Percentiles rank a stretch among this genome's conserved stretches.
phyloP scores from a whole-genome alignment of 2,113 vertebrate species.

The Murina feae region DNA sequence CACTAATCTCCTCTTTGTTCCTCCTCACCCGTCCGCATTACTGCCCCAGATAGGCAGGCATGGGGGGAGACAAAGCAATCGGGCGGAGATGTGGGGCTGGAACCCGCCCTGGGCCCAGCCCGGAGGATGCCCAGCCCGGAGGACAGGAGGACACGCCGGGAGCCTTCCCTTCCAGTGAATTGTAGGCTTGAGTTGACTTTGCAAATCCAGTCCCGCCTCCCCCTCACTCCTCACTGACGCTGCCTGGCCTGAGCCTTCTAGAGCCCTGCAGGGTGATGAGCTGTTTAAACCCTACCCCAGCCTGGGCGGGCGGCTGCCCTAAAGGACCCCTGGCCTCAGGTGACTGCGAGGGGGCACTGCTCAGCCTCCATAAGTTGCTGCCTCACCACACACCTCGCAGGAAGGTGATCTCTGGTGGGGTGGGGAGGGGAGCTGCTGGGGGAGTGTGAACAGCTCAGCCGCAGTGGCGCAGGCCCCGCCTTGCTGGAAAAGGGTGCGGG shows the following conservation, averaged over 20 bases:
- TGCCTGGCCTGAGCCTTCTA: not conserved
- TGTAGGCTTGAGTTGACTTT: not conserved
- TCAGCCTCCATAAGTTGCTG: not conserved
- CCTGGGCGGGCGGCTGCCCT: not conserved
- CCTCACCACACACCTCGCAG: not conserved
- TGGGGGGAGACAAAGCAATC: not conserved
- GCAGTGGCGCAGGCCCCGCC: not conserved
- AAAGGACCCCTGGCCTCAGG: not conserved
- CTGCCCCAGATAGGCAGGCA: conserved; percentile 61
- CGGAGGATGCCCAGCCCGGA: too few relatives aligned
- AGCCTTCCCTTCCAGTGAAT: too few relatives aligned
- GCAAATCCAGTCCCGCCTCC: not conserved
- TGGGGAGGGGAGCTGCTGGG: not conserved
- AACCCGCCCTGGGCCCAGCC: not conserved
- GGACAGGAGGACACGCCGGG: not conserved
- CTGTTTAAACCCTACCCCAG: not conserved
- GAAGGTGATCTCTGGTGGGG: not conserved
- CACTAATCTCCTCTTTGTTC: conserved; percentile 72
- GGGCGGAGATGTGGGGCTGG: not conserved
- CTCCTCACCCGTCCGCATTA: conserved; percentile 33
- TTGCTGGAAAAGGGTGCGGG: not conserved
- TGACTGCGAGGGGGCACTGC: not conserved
- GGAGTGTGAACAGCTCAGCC: not conserved
- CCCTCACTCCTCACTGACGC: not conserved
- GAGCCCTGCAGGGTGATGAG: not conserved